A percentile compares a stretch with the other conserved stretches of the same genome.
These are phyloP conservation scores for Hirundichthys speculiger DNA, from an alignment of 2,113 vertebrate species.

Conservation along the genomic window DNA sequence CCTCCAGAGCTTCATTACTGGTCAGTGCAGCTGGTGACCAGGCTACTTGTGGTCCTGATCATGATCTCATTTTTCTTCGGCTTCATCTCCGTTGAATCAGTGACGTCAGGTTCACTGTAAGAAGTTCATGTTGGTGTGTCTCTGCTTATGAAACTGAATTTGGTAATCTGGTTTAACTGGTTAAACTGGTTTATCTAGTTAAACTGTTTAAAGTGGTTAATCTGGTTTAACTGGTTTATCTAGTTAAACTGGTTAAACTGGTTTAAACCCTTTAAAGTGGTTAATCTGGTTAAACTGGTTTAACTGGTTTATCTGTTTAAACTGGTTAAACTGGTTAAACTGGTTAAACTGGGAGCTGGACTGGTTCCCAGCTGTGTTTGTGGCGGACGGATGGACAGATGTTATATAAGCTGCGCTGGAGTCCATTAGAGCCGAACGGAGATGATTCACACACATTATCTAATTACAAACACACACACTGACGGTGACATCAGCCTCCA, in stretches of 20 bases:
- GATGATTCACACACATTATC: constrained; percentile 67
- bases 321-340: neutral
- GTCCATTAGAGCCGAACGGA: constrained; percentile 51
- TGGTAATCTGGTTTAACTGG: neutral
- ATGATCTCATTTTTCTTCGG: no score
- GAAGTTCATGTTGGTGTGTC: no score
- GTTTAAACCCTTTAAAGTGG: no score
- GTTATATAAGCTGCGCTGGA: constrained; percentile 60
- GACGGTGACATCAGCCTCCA: constrained; percentile 45
- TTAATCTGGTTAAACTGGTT: no score
- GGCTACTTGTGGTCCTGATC: no score
- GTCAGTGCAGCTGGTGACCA: no score
- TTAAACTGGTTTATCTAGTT: neutral
- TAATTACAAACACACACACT: constrained; percentile 51
- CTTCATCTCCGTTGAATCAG: no score
- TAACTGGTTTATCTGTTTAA: neutral
- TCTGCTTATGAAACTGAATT: no score
- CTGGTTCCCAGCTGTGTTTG: neutral
- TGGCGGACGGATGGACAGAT: constrained; percentile 9
- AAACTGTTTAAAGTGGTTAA: neutral
- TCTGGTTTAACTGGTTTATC: neutral
- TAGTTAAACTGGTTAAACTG: no score
- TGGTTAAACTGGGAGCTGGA: neutral
- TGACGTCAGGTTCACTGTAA: no score
- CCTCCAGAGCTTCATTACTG: no score